These are phyloP conservation scores for Varanus komodoensis DNA, from an alignment of 2,113 vertebrate genomes.

Conservation along the genomic window DNA sequence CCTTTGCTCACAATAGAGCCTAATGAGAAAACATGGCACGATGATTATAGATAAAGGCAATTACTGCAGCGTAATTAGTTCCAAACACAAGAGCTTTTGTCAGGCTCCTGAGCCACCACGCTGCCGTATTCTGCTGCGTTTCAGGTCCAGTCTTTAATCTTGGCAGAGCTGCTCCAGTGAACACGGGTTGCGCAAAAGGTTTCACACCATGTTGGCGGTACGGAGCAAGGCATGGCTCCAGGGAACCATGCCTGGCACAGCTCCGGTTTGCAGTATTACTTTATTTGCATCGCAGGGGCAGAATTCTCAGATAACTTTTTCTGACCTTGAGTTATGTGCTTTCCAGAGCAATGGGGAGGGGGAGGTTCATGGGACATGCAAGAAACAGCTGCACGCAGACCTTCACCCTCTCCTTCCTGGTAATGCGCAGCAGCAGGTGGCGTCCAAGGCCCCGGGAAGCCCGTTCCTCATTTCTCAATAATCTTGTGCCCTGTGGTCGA, in stretches of 20 bases:
- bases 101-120: fast-evolving
- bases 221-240: not conserved
- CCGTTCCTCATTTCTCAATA: no score
- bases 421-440: not conserved
- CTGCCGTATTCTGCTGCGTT: fast-evolving
- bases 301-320: no score
- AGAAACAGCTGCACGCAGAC: not conserved
- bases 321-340: not conserved
- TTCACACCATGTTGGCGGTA: not conserved
- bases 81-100: not conserved
- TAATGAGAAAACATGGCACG: not conserved
- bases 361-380: not conserved
- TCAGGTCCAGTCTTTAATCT: not conserved
- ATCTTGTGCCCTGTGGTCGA: no score
- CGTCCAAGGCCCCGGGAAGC: no score
- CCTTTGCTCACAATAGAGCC: not conserved
- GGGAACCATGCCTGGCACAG: not conserved
- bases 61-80: slow-evolving; percentile 2
- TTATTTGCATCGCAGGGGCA: not conserved
- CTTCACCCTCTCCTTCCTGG: not conserved
- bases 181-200: not conserved
- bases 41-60: slow-evolving; percentile 12
- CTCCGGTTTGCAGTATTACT: not conserved
- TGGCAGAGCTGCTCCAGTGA: not conserved
- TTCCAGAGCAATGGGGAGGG: not conserved